Base-by-base conservation (phyloP, 2,888 invertebrate genomes). In the Mythimna loreyi region DNA sequence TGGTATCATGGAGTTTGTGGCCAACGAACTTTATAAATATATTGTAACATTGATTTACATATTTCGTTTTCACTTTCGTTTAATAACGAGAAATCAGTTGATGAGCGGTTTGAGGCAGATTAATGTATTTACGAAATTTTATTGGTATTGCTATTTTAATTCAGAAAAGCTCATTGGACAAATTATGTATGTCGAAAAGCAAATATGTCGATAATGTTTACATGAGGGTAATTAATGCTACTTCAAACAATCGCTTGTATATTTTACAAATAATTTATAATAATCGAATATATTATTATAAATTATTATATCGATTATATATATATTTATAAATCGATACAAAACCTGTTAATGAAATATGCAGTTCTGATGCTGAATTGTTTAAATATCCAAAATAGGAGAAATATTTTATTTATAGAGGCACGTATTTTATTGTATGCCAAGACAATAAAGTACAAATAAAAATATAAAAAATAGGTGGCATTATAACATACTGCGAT, bases 1-100 rank as follows among this genome's bases (percentile, higher is more conserved):
- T 66, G 68, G 40, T 74, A 64, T 70, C 67, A 67, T 47, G 52
- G 59, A 65, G 33, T 67, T 66, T 75, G 61, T 25, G 66, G 63
- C 21, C 40, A 13, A 55, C 1, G 23, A 55, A 61, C 19, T 68
- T 58, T 47, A 40, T 45, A n/a, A 49, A 55, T 68, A 19, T 50
- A 57, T 45, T 23, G 23, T 43, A 30, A 19, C 47, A 33, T 49
- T 74, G 30, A 56, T 50, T 74, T 33, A 45, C 33, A 50, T 1
- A 49, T 49, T 40, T 19, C 25, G 19, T 57, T 74, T 11, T 36
- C 55, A 72, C n/a, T n/a, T n/a, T n/a, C n/a, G n/a, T n/a, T n/a
- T n/a, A n/a, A n/a, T 72, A 21, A 40, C 16, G 47, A 67, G 49
- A 55, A 28, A 36, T 47, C 47, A 45, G 33, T 28, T 76, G 13